Evolutionary conservation across 2,888 invertebrate genomes (phyloP).

Genomic region (Drosophila mimica): DNA sequence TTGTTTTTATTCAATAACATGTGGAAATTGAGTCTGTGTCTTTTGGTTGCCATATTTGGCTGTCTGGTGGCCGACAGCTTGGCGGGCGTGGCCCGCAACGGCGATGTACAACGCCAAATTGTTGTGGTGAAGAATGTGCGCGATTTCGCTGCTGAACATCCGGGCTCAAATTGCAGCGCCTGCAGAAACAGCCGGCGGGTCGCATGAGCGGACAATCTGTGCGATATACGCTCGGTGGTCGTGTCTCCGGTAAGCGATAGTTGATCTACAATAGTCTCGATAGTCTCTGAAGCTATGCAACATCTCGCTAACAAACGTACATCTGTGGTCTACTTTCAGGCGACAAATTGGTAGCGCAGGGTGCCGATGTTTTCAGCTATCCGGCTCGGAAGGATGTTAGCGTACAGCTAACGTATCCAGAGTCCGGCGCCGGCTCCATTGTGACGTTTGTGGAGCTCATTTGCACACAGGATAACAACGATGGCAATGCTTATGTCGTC

Average conservation of each 20-base stretch:
- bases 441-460: constrained; percentile 79
- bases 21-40: constrained; percentile 59
- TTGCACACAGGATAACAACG: constrained; percentile 75
- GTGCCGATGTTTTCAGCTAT: constrained; percentile 74
- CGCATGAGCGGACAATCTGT: constrained; percentile 58
- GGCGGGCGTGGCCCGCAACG: constrained; percentile 38
- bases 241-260: constrained; percentile 72
- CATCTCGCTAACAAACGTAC: neutral
- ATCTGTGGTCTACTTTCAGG: constrained; percentile 62
- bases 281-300: constrained; percentile 17
- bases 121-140: constrained; percentile 75
- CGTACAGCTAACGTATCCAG: constrained; percentile 81
- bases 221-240: constrained; percentile 80
- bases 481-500: constrained; percentile 83
- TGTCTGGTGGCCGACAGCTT: constrained; percentile 44
- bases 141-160: constrained; percentile 72
- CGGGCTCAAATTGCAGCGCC: constrained; percentile 68
- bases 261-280: neutral
- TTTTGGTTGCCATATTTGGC: constrained; percentile 57
- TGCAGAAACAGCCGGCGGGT: constrained; percentile 61
- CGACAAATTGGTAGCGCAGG: constrained; percentile 80
- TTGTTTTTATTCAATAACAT: constrained; percentile 27
- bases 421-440: constrained; percentile 72
- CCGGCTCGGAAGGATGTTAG: constrained; percentile 76
- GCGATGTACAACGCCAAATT: constrained; percentile 53